Conservation (phyloP, 2,797 vertebrate genomes). For the Clarias platycephalus region DNA sequence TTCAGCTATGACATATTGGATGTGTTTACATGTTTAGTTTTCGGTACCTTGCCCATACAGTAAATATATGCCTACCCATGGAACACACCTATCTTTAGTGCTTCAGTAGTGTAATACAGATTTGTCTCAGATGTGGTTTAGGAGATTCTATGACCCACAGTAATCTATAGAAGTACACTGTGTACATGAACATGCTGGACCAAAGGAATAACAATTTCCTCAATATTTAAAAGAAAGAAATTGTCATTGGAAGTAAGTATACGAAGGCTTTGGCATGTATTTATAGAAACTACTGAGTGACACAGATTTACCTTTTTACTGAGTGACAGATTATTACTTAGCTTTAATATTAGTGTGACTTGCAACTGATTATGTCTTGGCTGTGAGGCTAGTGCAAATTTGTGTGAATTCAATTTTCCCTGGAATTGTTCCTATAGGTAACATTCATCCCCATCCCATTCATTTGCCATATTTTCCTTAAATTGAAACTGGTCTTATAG, state of each 20-base stretch:
- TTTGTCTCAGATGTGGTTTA: background rate
- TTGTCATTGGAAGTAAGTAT: background rate
- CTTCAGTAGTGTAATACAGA: background rate
- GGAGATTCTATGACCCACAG: background rate
- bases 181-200: background rate
- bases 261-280: background rate
- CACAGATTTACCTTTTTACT: background rate
- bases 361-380: background rate
- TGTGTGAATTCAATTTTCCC: background rate
- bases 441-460: conserved; percentile 23
- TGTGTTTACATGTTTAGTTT: background rate
- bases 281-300: background rate
- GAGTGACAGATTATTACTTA: background rate
- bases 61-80: background rate
- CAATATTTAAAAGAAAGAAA: background rate
- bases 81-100: background rate
- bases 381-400: background rate
- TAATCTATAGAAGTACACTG: background rate
- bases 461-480: conserved; percentile 12
- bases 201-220: background rate
- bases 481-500: conserved; percentile 21
- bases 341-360: background rate
- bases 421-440: background rate
- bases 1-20: background rate
- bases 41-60: background rate